Percentiles rank a stretch among this genome's conserved stretches.
phyloP scores from a whole-genome alignment of 1,140 invertebrate species.

The Drosophila teissieri region DNA sequence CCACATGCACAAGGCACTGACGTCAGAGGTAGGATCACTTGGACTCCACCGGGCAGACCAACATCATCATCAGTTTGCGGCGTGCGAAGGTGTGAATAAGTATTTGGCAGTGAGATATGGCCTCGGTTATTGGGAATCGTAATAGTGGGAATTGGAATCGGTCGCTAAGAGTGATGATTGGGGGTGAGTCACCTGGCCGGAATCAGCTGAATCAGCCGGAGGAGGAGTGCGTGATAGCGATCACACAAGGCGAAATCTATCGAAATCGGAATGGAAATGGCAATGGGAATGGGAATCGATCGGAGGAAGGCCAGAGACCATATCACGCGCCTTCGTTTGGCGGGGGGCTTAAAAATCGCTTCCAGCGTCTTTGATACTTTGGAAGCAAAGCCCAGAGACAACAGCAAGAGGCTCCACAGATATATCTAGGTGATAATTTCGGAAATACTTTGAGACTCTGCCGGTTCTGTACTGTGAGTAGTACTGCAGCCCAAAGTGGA shows the following conservation, averaged over 20 bases:
- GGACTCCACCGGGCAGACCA: conserved; percentile 13
- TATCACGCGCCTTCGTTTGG: conserved; percentile 60
- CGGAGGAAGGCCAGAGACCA: background rate
- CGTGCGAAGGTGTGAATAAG: conserved; percentile 28
- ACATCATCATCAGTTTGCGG: conserved; percentile 8
- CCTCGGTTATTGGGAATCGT: conserved; percentile 29
- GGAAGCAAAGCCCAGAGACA: conserved; percentile 56
- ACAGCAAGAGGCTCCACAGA: conserved; percentile 27
- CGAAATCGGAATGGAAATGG: background rate
- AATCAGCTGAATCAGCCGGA: conserved; percentile 35
- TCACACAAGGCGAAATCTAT: conserved; percentile 36
- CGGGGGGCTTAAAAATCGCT: conserved; percentile 75
- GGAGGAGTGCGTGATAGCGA: conserved; percentile 34
- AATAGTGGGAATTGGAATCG: conserved; percentile 3
- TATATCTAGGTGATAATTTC: conserved; percentile 28
- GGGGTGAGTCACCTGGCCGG: background rate
- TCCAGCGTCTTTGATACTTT: conserved; percentile 77
- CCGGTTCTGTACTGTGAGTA: background rate
- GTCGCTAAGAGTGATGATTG: background rate
- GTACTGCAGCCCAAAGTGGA: background rate
- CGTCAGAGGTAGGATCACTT: conserved; percentile 20
- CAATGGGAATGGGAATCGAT: background rate
- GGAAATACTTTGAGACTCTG: conserved; percentile 32
- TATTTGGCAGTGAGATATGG: conserved; percentile 26
- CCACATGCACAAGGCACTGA: conserved; percentile 10